Percentiles rank a stretch among this genome's conserved stretches.
Evolutionary conservation across 2,888 invertebrate genomes (phyloP).

Genomic region (Diplolepis rosae): DNA sequence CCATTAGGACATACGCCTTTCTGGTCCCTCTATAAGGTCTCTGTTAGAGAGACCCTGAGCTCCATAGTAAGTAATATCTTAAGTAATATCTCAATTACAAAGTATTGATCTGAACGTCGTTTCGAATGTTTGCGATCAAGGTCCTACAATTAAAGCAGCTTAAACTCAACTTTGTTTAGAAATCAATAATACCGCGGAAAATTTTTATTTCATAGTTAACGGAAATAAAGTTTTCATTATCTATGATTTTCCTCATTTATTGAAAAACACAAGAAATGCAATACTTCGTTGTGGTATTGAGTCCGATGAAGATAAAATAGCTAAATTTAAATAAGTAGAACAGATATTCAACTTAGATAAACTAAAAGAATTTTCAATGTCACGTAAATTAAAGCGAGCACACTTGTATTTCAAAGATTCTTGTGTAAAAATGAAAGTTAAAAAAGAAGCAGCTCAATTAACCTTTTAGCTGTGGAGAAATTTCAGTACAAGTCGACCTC

Average conservation of each 20-base stretch:
- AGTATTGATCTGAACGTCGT: neutral
- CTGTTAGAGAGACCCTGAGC: no score
- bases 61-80: no score
- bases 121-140: slow-evolving; percentile 21
- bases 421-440: neutral
- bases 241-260: slow-evolving; percentile 46
- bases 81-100: no score
- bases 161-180: neutral
- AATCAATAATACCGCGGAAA: slow-evolving; percentile 31
- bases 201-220: slow-evolving; percentile 38
- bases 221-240: slow-evolving; percentile 40
- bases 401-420: neutral
- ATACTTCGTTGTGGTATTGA: slow-evolving; percentile 17
- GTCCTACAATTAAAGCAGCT: slow-evolving; percentile 1
- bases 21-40: no score
- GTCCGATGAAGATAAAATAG: neutral
- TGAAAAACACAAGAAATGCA: slow-evolving; percentile 50
- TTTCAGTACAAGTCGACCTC: no score
- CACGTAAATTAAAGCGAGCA: neutral
- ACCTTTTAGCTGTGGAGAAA: no score
- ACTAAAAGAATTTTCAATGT: neutral
- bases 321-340: slow-evolving; percentile 1
- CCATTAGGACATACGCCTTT: no score
- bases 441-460: neutral
- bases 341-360: neutral